These are phyloP conservation scores for Sicus ferrugineus DNA, from an alignment of 2,888 invertebrate genomes.

Conservation along the genomic window DNA sequence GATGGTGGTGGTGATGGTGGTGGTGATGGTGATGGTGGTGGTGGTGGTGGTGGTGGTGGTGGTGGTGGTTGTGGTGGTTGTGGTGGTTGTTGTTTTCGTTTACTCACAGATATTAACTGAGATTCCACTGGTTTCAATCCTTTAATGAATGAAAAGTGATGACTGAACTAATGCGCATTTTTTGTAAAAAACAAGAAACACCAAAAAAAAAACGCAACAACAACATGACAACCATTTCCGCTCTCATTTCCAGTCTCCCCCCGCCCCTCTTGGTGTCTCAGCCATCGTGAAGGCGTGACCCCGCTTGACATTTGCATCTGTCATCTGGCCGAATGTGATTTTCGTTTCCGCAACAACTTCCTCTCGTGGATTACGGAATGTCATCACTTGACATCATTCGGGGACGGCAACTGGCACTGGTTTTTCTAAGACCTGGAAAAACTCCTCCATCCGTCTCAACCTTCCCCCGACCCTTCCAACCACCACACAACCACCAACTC, in stretches of 20 bases:
- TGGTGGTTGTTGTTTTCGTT: too few relatives aligned
- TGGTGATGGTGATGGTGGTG: too few relatives aligned
- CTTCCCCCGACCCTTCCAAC: background rate
- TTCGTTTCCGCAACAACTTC: background rate
- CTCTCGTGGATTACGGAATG: background rate
- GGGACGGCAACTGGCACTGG: background rate
- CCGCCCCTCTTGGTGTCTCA: conserved; percentile 1
- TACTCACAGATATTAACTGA: too few relatives aligned
- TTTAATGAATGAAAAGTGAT: too few relatives aligned
- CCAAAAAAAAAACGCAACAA: too few relatives aligned
- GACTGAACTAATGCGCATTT: too few relatives aligned
- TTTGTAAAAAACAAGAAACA: too few relatives aligned
- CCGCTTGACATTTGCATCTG: background rate
- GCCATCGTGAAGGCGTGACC: background rate
- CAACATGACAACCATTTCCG: background rate
- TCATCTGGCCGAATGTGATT: background rate
- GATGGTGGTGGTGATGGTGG: too few relatives aligned
- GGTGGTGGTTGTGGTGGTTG: too few relatives aligned
- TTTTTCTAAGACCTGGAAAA: background rate
- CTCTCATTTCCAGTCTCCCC: background rate
- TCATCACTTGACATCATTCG: background rate
- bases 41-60: too few relatives aligned
- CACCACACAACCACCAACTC: background rate
- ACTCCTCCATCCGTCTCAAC: background rate
- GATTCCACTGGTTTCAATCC: too few relatives aligned